phyloP scores from a whole-genome alignment of 2,113 vertebrate genomes.

The Nematolebias whitei region DNA sequence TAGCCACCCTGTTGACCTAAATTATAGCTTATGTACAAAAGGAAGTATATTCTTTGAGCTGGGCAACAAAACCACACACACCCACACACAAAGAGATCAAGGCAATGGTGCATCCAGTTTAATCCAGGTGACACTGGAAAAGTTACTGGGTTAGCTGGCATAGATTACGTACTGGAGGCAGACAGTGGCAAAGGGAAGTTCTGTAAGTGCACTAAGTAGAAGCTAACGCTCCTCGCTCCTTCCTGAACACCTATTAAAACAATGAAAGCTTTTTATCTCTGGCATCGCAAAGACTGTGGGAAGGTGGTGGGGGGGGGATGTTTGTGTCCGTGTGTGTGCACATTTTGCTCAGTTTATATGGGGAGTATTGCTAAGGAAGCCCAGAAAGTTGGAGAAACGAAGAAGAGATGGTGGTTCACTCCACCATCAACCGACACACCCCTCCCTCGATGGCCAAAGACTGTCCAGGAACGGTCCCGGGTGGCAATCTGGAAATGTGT shows the following conservation, averaged over 20 bases:
- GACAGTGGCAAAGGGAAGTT: constrained; percentile 57
- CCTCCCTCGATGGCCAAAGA: constrained; percentile 99
- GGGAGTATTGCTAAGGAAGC: constrained; percentile 68
- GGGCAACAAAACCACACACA: constrained; percentile 35
- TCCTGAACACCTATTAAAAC: constrained; percentile 78
- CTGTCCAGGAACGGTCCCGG: constrained; percentile 94
- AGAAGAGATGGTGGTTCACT: constrained; percentile 71
- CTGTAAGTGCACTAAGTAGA: constrained; percentile 74
- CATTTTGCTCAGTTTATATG: background rate
- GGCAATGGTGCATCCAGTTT: constrained; percentile 69
- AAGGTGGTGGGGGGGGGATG: constrained; percentile 47
- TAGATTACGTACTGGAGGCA: constrained; percentile 66
- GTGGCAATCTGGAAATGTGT: constrained; percentile 97
- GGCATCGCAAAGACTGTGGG: constrained; percentile 61
- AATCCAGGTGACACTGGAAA: constrained; percentile 62
- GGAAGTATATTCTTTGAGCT: constrained; percentile 48
- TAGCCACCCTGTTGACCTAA: constrained; percentile 77
- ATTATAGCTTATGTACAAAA: constrained; percentile 74
- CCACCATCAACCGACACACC: constrained; percentile 90
- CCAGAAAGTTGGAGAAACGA: constrained; percentile 11
- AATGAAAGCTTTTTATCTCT: constrained; percentile 70
- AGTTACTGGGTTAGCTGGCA: constrained; percentile 30
- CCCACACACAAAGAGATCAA: constrained; percentile 42
- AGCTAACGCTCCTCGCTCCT: constrained; percentile 71
- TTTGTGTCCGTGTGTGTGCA: no score